These are phyloP conservation scores for Diachrysia chrysitis DNA, from an alignment of 2,888 invertebrate genomes.

Conservation along the genomic window DNA sequence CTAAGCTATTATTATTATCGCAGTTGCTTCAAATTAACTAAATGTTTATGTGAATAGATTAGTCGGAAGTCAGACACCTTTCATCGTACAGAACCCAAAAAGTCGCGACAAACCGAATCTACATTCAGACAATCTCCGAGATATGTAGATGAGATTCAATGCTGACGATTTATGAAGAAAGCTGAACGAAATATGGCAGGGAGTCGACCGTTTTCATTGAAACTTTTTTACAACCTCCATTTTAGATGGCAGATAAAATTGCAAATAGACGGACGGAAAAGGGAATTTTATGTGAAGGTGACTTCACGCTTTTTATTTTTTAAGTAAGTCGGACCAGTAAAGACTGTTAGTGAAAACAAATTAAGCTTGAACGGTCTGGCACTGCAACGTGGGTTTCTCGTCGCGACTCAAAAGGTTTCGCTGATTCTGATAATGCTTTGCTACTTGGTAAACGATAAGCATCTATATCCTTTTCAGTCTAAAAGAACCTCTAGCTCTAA, in stretches of 20 bases:
- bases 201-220: slow-evolving; percentile 80
- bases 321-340: slow-evolving; percentile 64
- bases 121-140: slow-evolving; percentile 70
- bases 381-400: slow-evolving; percentile 41
- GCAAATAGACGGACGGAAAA: slow-evolving; percentile 78
- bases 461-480: slow-evolving; percentile 13
- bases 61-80: slow-evolving; percentile 47
- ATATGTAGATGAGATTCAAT: slow-evolving; percentile 83
- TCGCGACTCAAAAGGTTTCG: slow-evolving; percentile 49
- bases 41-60: slow-evolving; percentile 36
- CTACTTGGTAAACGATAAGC: slow-evolving; percentile 29
- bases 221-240: slow-evolving; percentile 81
- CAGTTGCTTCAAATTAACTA: slow-evolving; percentile 40
- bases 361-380: slow-evolving; percentile 54
- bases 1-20: not conserved
- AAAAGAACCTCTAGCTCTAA: slow-evolving; percentile 7
- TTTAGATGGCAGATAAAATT: slow-evolving; percentile 83
- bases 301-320: slow-evolving; percentile 63
- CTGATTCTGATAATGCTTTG: slow-evolving; percentile 34
- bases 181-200: slow-evolving; percentile 81
- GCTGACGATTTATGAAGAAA: slow-evolving; percentile 85
- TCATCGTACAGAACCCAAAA: slow-evolving; percentile 45
- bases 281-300: slow-evolving; percentile 82
- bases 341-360: slow-evolving; percentile 60
- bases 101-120: slow-evolving; percentile 60